Evolutionary conservation across 1,140 invertebrate species (phyloP).

Genomic region (Triops longicaudatus): DNA sequence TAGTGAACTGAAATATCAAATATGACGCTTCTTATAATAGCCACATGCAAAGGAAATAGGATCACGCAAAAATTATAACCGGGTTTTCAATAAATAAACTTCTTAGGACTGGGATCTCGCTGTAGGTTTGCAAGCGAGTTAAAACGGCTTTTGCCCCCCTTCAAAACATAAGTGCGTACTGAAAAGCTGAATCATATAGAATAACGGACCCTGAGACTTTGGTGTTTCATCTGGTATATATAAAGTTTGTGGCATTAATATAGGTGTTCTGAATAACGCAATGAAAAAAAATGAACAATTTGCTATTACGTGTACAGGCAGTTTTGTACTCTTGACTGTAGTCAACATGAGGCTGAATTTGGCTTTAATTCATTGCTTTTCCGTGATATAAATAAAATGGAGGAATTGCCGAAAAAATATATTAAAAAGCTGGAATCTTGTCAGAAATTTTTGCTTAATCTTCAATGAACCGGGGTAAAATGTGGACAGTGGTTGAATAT

Average conservation of each 20-base stretch:
- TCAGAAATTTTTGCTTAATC: not conserved
- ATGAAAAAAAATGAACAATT: not conserved
- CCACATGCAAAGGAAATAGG: not conserved
- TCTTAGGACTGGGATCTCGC: conserved; percentile 2
- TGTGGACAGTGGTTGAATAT: not conserved
- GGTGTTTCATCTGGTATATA: conserved; percentile 15
- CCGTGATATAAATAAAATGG: too few species aligned
- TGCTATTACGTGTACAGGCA: not conserved
- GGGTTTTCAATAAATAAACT: not conserved
- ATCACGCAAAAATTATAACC: not conserved
- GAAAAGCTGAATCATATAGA: conserved; percentile 3
- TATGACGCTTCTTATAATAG: not conserved
- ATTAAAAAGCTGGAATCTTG: too few species aligned
- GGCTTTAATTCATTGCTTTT: too few species aligned
- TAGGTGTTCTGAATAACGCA: not conserved
- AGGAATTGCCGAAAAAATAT: too few species aligned
- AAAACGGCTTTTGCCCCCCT: not conserved
- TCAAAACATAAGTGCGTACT: not conserved
- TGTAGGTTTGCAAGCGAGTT: not conserved
- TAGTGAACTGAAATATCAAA: not conserved
- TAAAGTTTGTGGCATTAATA: not conserved
- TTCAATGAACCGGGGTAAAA: not conserved
- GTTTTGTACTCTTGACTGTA: not conserved
- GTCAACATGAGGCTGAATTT: too few species aligned
- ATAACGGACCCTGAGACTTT: conserved; percentile 11